A percentile compares a stretch with the other conserved stretches of the same genome.
phyloP scores from a whole-genome alignment of 2,797 vertebrate species.

The Poliocrania exsul region DNA sequence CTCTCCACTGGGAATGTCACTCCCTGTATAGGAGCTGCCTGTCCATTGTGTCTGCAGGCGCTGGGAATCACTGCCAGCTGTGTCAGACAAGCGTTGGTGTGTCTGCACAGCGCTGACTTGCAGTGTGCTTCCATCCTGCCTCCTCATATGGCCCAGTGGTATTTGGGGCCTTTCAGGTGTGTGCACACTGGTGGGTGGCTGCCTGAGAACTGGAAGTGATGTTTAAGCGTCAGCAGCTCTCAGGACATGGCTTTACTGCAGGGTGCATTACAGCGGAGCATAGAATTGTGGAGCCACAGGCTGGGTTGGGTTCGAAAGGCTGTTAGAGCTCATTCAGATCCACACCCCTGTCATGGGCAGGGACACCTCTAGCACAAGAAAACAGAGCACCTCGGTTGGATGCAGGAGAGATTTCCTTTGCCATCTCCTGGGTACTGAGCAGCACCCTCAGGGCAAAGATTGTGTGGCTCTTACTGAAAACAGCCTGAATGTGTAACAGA shows the following conservation, averaged over 20 bases:
- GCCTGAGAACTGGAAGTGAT: neutral
- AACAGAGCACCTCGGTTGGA: neutral
- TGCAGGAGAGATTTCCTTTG: neutral
- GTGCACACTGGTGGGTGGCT: neutral
- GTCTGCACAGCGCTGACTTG: neutral
- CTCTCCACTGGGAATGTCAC: neutral
- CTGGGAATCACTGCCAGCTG: neutral
- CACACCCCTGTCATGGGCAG: neutral
- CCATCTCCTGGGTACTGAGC: neutral
- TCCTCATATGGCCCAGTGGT: neutral
- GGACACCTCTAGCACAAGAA: no score
- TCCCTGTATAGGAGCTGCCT: neutral
- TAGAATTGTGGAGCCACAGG: neutral
- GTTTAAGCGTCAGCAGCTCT: neutral
- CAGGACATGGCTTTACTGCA: fast-evolving
- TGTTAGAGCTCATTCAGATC: neutral
- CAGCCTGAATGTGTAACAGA: neutral
- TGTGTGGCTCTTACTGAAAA: neutral
- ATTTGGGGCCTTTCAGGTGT: neutral
- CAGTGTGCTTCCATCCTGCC: neutral
- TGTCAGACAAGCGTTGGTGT: neutral
- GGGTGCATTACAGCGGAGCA: neutral
- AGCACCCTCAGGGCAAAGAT: neutral
- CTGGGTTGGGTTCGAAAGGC: neutral
- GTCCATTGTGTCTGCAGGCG: neutral